Evolutionary conservation across 1,140 invertebrate genomes (phyloP).

Genomic region (Zaprionus lachaisei): DNA sequence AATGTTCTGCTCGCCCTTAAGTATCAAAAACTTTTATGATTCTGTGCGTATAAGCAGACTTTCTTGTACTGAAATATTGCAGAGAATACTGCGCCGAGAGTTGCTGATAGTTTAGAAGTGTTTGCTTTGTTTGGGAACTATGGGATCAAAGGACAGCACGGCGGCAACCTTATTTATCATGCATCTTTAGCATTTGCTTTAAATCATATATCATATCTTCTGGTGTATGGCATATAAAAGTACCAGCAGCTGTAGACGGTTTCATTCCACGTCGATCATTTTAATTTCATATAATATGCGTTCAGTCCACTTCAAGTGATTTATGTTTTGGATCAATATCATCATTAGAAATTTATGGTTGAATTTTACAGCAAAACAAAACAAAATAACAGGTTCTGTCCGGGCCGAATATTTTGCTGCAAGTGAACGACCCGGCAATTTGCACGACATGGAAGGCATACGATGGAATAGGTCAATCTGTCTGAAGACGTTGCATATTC

Average conservation of each 20-base stretch:
- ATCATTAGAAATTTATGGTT: constrained; percentile 65
- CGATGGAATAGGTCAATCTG: constrained; percentile 19
- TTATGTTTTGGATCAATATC: constrained; percentile 59
- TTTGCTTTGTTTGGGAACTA: neutral
- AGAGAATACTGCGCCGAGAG: neutral
- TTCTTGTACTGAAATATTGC: neutral
- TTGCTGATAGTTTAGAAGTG: neutral
- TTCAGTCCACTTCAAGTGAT: constrained; percentile 37
- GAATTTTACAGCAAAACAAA: constrained; percentile 49
- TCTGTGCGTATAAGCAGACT: constrained; percentile 25
- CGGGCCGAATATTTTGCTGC: constrained; percentile 28
- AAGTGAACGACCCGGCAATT: constrained; percentile 35
- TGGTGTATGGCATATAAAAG: constrained; percentile 4
- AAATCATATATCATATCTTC: neutral
- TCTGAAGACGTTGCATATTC: neutral
- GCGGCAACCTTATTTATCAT: neutral
- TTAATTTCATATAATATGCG: constrained; percentile 46
- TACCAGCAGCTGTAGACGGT: constrained; percentile 18
- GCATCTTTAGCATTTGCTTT: neutral
- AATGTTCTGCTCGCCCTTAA: constrained; percentile 59
- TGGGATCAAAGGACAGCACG: neutral
- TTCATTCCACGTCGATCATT: constrained; percentile 50
- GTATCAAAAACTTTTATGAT: constrained; percentile 42
- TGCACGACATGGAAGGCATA: constrained; percentile 23
- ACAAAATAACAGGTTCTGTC: constrained; percentile 52